Evolutionary conservation across 30 jellyfish, hydroid and myxozoan genomes (phyloP).

Genomic region (Morbakka virulenta): DNA sequence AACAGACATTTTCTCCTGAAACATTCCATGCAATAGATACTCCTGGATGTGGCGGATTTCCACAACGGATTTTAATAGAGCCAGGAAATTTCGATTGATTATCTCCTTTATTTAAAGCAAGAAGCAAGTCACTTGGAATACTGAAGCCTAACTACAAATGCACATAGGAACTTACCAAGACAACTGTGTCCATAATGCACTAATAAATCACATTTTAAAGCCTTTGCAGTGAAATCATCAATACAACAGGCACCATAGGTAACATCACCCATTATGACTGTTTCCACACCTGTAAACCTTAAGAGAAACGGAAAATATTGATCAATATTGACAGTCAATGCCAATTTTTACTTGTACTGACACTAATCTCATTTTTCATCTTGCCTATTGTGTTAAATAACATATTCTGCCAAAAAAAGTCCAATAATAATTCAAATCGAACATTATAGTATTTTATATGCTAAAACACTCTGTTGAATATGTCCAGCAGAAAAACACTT

Average conservation of each 20-base stretch:
- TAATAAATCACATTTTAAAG: constrained; percentile 93
- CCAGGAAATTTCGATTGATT: too few species aligned
- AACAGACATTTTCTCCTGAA: too few species aligned
- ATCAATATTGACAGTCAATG: neutral
- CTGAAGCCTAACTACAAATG: too few species aligned
- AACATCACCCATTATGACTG: constrained; percentile 96
- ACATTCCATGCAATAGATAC: too few species aligned
- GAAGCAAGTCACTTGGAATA: too few species aligned
- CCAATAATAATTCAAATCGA: too few species aligned
- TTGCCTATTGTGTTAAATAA: too few species aligned
- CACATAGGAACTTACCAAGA: constrained; percentile 77
- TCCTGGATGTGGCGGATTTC: constrained; percentile 1
- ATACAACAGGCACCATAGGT: constrained; percentile 99
- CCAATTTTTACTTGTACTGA: neutral
- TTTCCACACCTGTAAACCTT: constrained; percentile 91
- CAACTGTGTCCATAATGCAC: constrained; percentile 99
- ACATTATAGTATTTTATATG: neutral
- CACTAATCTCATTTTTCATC: too few species aligned
- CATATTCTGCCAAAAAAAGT: too few species aligned
- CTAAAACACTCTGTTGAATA: too few species aligned
- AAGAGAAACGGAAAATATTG: neutral
- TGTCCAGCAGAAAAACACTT: too few species aligned
- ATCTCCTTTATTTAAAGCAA: too few species aligned
- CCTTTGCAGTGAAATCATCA: constrained; percentile 97
- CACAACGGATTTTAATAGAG: neutral